phyloP scores from a whole-genome alignment of 1,140 invertebrate species.

The Tetramorium parvispinum region DNA sequence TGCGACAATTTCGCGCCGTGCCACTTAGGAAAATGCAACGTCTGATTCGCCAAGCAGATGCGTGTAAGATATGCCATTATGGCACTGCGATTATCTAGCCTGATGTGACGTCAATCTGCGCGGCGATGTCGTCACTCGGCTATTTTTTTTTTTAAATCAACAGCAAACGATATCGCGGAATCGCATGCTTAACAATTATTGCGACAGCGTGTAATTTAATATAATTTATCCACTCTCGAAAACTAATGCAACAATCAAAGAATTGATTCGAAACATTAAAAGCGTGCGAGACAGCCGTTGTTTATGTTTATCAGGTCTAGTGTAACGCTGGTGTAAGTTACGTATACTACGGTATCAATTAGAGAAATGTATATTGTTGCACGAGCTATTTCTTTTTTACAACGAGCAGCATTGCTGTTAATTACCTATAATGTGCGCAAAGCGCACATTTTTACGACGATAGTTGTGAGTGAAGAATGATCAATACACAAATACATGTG shows the following conservation, averaged over 20 bases:
- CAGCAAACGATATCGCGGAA: constrained; percentile 12
- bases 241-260: not conserved
- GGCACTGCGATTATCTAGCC: constrained; percentile 30
- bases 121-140: constrained; percentile 29
- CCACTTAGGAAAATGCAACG: not conserved
- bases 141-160: constrained; percentile 27
- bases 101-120: constrained; percentile 57
- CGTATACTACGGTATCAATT: not conserved
- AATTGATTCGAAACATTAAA: not conserved
- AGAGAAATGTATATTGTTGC: not conserved
- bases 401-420: not conserved
- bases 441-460: not conserved
- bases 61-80: constrained; percentile 38
- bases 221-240: not conserved
- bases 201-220: not conserved
- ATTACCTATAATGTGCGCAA: not conserved
- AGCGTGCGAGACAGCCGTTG: not conserved
- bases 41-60: constrained; percentile 7
- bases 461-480: not conserved
- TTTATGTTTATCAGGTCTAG: too few species aligned
- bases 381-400: not conserved
- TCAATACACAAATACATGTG: not conserved
- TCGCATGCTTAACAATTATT: not conserved
- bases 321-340: not conserved
- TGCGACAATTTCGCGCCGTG: not conserved